These are phyloP conservation scores for Mastigias papua DNA, from an alignment of 30 jellyfish, hydroid and myxozoan species.

Conservation along the genomic window DNA sequence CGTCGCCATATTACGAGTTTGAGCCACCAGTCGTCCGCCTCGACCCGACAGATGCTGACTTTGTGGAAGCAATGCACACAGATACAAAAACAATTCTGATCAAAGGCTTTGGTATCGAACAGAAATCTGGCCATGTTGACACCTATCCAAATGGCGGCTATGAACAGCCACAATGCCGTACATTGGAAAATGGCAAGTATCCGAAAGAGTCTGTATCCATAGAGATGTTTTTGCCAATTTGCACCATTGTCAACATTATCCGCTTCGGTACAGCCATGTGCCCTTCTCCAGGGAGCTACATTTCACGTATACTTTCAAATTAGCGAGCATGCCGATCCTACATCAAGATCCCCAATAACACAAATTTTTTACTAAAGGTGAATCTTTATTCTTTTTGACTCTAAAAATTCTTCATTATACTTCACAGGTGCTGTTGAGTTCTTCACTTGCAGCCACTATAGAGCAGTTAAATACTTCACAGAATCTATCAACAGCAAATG, in stretches of 20 bases:
- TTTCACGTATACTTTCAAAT: too few relatives aligned
- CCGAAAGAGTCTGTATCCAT: too few relatives aligned
- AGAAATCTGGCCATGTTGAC: slow-evolving; percentile 87
- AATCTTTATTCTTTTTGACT: neutral
- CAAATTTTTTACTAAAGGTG: too few relatives aligned
- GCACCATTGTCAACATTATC: too few relatives aligned
- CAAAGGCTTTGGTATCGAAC: slow-evolving; percentile 87
- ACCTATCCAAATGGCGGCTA: slow-evolving; percentile 93
- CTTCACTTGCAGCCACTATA: slow-evolving; percentile 79
- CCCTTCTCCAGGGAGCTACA: too few relatives aligned
- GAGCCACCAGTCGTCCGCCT: slow-evolving; percentile 84
- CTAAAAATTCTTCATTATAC: neutral
- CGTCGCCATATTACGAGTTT: slow-evolving; percentile 86
- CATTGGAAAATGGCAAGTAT: slow-evolving; percentile 71
- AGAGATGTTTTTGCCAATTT: too few relatives aligned
- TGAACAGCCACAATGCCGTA: slow-evolving; percentile 82
- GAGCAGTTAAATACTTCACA: slow-evolving; percentile 62
- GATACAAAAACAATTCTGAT: slow-evolving; percentile 68
- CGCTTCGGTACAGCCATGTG: too few relatives aligned
- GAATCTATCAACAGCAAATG: slow-evolving; percentile 69
- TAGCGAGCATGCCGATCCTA: too few relatives aligned
- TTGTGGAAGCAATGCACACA: slow-evolving; percentile 93
- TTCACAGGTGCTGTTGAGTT: slow-evolving; percentile 37
- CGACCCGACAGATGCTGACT: slow-evolving; percentile 92
- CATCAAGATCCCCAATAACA: too few relatives aligned